Conservation (phyloP, 2,113 vertebrate species). For the Beaufortia kweichowensis region DNA sequence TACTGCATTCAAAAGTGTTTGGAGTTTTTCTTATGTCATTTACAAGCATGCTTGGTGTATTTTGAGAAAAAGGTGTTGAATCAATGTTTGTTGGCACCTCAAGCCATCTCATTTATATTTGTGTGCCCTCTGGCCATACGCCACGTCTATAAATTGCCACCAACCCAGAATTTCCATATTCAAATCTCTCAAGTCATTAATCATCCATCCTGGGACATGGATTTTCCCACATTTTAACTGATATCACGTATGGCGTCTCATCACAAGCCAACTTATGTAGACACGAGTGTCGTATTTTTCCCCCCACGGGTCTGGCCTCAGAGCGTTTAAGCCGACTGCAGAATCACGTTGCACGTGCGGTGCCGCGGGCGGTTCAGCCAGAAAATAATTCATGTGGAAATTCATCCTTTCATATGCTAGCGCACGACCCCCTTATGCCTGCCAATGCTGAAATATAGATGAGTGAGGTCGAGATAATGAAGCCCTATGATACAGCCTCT, state of each 20-base stretch:
- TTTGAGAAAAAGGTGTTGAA: background rate
- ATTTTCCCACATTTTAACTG: conserved; percentile 28
- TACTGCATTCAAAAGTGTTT: no score
- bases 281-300: background rate
- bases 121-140: background rate
- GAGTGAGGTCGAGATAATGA: conserved; percentile 61
- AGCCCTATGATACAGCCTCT: conserved; percentile 39
- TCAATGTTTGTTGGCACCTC: background rate
- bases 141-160: background rate
- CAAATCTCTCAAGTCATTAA: conserved; percentile 1
- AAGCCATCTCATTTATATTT: conserved; percentile 11
- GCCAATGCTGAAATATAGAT: conserved; percentile 72
- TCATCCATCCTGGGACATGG: background rate
- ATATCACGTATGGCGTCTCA: background rate
- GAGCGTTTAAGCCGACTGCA: background rate
- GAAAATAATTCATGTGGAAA: conserved; percentile 73
- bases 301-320: background rate
- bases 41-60: no score
- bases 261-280: background rate
- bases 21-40: no score
- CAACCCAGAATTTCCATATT: conserved; percentile 3
- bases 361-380: conserved; percentile 45
- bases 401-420: conserved; percentile 69
- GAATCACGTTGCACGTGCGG: conserved; percentile 13
- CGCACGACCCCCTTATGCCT: conserved; percentile 52